Evolutionary conservation across 2,113 vertebrate genomes (phyloP).

Genomic region (Rhizomys pruinosus): DNA sequence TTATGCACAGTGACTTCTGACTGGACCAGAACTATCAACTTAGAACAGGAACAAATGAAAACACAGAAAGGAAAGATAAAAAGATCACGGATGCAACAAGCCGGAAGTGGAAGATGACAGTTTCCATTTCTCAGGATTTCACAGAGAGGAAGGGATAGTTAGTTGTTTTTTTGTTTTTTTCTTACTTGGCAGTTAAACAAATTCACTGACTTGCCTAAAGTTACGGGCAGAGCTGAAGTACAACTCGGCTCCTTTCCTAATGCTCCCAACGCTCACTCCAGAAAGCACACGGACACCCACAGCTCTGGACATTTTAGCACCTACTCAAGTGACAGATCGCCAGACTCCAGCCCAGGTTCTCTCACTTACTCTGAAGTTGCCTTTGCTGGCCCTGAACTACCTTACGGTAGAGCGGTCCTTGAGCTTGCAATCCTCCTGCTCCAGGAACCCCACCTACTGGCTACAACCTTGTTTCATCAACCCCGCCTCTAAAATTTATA

Average conservation of each 20-base stretch:
- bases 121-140: slow-evolving; percentile 1
- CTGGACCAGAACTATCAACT: too few species aligned
- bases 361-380: too few species aligned
- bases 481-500: background rate
- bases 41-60: background rate
- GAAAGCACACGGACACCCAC: slow-evolving; percentile 9
- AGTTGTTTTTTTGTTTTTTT: background rate
- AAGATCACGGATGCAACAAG: background rate
- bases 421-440: too few species aligned
- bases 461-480: too few species aligned
- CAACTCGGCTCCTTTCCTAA: background rate
- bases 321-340: too few species aligned
- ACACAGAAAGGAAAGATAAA: background rate
- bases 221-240: background rate
- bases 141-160: background rate
- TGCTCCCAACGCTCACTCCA: background rate
- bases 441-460: too few species aligned
- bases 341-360: too few species aligned
- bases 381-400: too few species aligned
- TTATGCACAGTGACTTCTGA: too few species aligned
- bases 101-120: background rate
- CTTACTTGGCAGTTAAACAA: slow-evolving; percentile 6
- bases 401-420: too few species aligned
- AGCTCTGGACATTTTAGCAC: background rate
- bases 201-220: background rate